Evolutionary conservation across 2,113 vertebrate genomes (phyloP).

Genomic region (Ploceus nigricollis): DNA sequence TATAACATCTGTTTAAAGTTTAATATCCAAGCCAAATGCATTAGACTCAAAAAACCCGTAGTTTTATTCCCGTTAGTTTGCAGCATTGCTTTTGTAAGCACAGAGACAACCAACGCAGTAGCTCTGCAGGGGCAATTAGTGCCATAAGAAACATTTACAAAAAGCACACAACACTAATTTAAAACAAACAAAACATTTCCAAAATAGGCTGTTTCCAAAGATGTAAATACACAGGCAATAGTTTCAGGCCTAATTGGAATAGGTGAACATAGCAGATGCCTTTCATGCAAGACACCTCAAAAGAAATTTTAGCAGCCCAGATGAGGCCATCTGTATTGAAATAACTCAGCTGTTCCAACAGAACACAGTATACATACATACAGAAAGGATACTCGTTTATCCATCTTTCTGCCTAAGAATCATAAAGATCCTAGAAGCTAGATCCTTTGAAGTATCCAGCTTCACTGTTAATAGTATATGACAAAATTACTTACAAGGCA

Average conservation of each 20-base stretch:
- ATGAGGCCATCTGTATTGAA: neutral
- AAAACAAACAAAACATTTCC: neutral
- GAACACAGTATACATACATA: neutral
- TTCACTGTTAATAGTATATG: neutral
- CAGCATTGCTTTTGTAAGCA: neutral
- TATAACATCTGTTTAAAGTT: neutral
- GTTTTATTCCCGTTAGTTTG: neutral
- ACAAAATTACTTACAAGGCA: neutral
- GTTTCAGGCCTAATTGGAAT: neutral
- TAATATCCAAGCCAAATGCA: neutral
- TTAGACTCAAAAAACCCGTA: neutral
- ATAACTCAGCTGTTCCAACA: neutral
- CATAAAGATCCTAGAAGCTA: neutral
- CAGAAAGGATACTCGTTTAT: neutral
- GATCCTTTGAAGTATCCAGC: neutral
- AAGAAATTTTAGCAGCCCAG: neutral
- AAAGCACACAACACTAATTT: neutral
- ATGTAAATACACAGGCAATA: neutral
- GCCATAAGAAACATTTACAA: neutral
- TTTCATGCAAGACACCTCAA: neutral
- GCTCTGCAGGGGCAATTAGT: neutral
- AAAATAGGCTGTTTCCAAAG: neutral
- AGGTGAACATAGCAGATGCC: neutral
- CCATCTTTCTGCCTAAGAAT: neutral
- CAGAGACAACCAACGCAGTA: neutral